Base-by-base conservation (phyloP, 23 tunicate genomes). In the Ciona savignyi region DNA sequence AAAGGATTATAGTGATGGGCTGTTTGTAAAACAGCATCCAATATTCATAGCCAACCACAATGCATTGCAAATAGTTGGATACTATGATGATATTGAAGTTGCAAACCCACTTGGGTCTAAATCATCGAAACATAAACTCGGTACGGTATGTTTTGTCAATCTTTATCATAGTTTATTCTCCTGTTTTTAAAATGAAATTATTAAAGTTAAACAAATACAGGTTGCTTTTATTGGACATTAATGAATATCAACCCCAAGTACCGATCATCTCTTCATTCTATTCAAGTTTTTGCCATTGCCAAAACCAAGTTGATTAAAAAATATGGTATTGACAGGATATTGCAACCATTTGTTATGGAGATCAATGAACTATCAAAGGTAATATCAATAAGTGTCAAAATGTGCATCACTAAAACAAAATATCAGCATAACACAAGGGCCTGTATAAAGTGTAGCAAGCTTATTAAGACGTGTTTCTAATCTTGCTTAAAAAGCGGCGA, bases 81-180 rank as follows among this genome's bases (percentile, higher is more conserved):
- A 69, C 34, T 69, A 69, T 69, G 73, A 69, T 69, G 73, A 69
- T n/a, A 69, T 69, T 69, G 73, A 69, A 69, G 51, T 69, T 31
- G 73, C 73, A 69, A 69, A 69, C 33, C 51, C 73, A 3, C 51
- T 69, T 66, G 70, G 70, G 34, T 69, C 73, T 22, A 69, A 69
- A 31, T 33, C 70, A 32, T 27, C 51, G 2, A 69, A 31, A 26
- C 73, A 69, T 23, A 69, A 69, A 23, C 73, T 69, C 24, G 73
- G 73, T 69, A 32, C 23, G 6, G 23, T 33, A 69, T 1, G 15
- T 23, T 63, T 27, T 31, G 34, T 2, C 3, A 67, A 11, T 11
- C 51, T 27, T 30, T 66, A 49, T 49, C 15, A 15, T 49, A 15
- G 20, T 49, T 49, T 49, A 20, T 49, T 15, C 15, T 49, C 15